These are phyloP conservation scores for Rhynchomys soricoides DNA, from an alignment of 2,113 vertebrate genomes.

Conservation along the genomic window DNA sequence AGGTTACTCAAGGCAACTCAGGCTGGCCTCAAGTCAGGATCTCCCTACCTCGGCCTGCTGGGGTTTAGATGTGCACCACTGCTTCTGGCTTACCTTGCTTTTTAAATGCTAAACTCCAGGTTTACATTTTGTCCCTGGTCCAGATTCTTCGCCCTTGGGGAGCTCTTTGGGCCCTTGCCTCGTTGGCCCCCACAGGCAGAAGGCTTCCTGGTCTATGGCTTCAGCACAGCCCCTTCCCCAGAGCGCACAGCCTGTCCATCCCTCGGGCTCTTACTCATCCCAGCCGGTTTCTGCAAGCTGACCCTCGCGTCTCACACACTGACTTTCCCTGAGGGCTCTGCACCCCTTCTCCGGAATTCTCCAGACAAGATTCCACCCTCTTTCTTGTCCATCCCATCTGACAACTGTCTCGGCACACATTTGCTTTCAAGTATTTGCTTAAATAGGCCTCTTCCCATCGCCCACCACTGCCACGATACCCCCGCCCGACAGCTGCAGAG, in stretches of 20 bases:
- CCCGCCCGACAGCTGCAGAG: background rate
- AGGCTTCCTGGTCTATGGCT: background rate
- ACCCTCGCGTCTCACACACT: background rate
- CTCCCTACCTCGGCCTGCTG: background rate
- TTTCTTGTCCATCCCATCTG: background rate
- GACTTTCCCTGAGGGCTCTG: background rate
- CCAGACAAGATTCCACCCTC: background rate
- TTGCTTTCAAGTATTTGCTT: background rate
- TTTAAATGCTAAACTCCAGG: constrained; percentile 9
- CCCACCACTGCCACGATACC: too few species aligned
- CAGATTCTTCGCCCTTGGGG: background rate
- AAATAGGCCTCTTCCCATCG: background rate
- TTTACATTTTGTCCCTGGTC: background rate
- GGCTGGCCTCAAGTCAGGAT: background rate
- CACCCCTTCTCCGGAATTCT: background rate
- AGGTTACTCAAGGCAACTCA: background rate
- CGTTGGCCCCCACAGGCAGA: background rate
- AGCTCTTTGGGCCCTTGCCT: background rate
- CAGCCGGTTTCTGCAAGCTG: background rate
- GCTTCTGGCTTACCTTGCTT: background rate
- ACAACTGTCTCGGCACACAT: background rate
- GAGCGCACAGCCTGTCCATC: background rate
- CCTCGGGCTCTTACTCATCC: background rate
- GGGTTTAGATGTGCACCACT: background rate
- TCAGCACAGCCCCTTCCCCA: background rate